Evolutionary conservation across 2,113 vertebrate species (phyloP).

Genomic region (Campylomormyrus numenius): DNA sequence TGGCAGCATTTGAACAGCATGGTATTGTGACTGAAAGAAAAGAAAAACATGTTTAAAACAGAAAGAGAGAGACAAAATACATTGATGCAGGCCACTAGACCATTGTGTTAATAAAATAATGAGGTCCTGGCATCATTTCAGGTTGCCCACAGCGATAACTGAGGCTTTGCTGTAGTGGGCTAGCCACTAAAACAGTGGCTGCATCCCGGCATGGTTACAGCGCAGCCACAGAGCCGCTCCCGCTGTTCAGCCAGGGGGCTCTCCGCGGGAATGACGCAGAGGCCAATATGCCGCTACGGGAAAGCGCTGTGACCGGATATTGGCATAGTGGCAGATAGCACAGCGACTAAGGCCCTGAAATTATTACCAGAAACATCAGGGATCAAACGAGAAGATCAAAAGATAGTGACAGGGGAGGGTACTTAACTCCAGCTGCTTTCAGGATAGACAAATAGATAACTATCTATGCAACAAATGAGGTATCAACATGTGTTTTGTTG

Average conservation of each 20-base stretch:
- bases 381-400: neutral
- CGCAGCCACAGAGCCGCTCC: neutral
- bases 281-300: neutral
- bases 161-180: neutral
- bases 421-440: neutral
- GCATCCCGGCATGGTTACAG: neutral
- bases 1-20: constrained; percentile 33
- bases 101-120: constrained; percentile 32
- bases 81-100: constrained; percentile 37
- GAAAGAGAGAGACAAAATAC: constrained; percentile 8
- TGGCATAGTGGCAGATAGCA: neutral
- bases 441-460: neutral
- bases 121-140: constrained; percentile 1
- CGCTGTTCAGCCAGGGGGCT: neutral
- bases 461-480: neutral
- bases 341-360: neutral
- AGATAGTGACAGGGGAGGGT: neutral
- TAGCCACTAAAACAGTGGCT: neutral
- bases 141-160: neutral
- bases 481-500: neutral
- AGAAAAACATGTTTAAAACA: constrained; percentile 44
- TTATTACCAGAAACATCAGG: neutral
- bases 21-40: constrained; percentile 50
- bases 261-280: neutral
- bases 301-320: neutral